Percentiles rank a stretch among this genome's conserved stretches.
Conservation (phyloP, 2,113 vertebrate genomes). For the Megalops atlanticus region DNA sequence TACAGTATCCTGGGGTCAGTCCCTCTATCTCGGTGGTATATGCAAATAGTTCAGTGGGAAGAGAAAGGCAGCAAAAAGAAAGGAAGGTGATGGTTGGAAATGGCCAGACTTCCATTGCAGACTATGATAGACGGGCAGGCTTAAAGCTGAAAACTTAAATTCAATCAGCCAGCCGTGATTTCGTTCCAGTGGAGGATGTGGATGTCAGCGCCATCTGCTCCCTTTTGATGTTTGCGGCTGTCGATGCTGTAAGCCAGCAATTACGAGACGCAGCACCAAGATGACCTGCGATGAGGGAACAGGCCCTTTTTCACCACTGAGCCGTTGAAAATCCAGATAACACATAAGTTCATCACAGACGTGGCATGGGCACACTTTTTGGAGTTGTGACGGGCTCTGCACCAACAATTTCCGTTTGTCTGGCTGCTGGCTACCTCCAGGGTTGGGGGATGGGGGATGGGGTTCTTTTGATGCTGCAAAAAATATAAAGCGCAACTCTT, state of each 20-base stretch:
- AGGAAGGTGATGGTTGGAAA: slow-evolving; percentile 1
- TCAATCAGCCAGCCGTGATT: slow-evolving; percentile 43
- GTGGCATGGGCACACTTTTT: slow-evolving; percentile 18
- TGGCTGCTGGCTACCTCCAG: neutral
- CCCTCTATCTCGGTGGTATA: neutral
- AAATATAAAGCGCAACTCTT: slow-evolving; percentile 35
- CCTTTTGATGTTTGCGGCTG: slow-evolving; percentile 40
- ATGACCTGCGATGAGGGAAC: slow-evolving; percentile 18
- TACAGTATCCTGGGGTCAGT: neutral
- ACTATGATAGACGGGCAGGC: slow-evolving; percentile 32
- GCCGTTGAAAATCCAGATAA: neutral
- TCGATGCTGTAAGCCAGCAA: slow-evolving; percentile 45
- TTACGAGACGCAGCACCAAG: slow-evolving; percentile 38
- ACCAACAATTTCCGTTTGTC: slow-evolving; percentile 18
- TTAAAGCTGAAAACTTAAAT: slow-evolving; percentile 45
- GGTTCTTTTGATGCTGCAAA: neutral
- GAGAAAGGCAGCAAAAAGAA: slow-evolving; percentile 3
- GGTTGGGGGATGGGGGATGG: neutral
- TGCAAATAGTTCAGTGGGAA: neutral
- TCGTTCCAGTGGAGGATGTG: slow-evolving; percentile 39
- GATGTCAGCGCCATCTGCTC: slow-evolving; percentile 49
- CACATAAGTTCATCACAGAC: slow-evolving; percentile 29
- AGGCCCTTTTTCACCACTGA: neutral
- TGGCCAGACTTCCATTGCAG: neutral
- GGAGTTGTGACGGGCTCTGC: neutral